A percentile compares a stretch with the other conserved stretches of the same genome.
Evolutionary conservation across 2,113 vertebrate species (phyloP).

Genomic region (Maylandia zebra): DNA sequence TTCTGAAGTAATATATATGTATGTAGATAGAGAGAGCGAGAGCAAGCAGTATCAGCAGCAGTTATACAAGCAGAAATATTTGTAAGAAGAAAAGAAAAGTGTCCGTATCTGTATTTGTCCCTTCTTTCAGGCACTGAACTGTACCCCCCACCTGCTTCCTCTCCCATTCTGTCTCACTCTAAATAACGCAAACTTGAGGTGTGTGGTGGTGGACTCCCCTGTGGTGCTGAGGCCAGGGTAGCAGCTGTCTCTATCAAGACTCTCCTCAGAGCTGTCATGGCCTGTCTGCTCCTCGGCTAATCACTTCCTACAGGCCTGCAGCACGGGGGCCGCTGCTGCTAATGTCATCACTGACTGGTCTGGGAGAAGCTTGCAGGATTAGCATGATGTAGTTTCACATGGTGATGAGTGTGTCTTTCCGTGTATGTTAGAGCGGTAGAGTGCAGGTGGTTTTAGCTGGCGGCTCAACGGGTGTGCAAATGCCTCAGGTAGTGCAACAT

Average conservation of each 20-base stretch:
- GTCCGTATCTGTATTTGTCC: background rate
- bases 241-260: constrained; percentile 63
- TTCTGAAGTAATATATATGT: background rate
- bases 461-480: constrained; percentile 23
- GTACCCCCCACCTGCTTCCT: background rate
- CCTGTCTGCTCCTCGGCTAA: constrained; percentile 60
- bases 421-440: background rate
- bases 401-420: background rate
- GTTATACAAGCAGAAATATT: background rate
- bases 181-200: constrained; percentile 34
- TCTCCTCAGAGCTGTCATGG: constrained; percentile 57
- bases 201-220: constrained; percentile 21
- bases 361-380: background rate
- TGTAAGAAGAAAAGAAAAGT: background rate
- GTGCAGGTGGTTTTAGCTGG: constrained; percentile 31
- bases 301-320: constrained; percentile 51
- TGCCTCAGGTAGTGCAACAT: constrained; percentile 26
- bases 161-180: background rate
- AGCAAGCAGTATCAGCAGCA: background rate
- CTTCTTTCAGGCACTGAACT: background rate
- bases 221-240: constrained; percentile 40
- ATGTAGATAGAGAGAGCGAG: background rate
- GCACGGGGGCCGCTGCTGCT: constrained; percentile 26
- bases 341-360: constrained; percentile 27
- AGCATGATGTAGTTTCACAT: background rate